Conservation (phyloP, 92 coral and sea anemone species). For the Diadumene lineata region DNA sequence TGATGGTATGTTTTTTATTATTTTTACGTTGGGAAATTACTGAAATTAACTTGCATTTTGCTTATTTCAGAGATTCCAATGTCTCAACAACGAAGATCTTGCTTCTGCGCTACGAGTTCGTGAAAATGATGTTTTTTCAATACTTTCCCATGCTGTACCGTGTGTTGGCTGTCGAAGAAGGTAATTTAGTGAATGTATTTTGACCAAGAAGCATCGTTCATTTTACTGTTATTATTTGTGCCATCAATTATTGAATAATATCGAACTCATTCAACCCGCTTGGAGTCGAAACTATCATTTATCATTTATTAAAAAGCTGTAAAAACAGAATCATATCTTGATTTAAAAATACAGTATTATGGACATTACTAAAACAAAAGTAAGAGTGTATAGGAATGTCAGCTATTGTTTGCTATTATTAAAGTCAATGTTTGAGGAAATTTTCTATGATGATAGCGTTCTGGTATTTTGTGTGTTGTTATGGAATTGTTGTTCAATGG, state of each 20-base stretch:
- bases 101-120: conserved; percentile 82
- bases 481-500: neutral
- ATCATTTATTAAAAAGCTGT: conserved; percentile 6
- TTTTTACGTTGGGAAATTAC: conserved; percentile 13
- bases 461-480: neutral
- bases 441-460: neutral
- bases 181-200: conserved; percentile 32
- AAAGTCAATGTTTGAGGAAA: neutral
- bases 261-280: conserved; percentile 18
- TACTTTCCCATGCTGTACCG: conserved; percentile 92
- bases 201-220: neutral
- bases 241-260: conserved; percentile 23
- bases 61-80: conserved; percentile 70
- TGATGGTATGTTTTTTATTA: neutral
- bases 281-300: conserved; percentile 9
- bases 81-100: conserved; percentile 79
- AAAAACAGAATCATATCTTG: neutral
- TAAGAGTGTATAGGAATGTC: neutral
- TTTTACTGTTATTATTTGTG: conserved; percentile 8
- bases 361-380: neutral
- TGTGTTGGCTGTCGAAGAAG: conserved; percentile 98
- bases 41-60: conserved; percentile 5
- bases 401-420: neutral
- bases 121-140: conserved; percentile 82
- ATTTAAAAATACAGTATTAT: neutral